Base-by-base conservation (phyloP, 2,113 vertebrate genomes). In the Orthonyx spaldingii region DNA sequence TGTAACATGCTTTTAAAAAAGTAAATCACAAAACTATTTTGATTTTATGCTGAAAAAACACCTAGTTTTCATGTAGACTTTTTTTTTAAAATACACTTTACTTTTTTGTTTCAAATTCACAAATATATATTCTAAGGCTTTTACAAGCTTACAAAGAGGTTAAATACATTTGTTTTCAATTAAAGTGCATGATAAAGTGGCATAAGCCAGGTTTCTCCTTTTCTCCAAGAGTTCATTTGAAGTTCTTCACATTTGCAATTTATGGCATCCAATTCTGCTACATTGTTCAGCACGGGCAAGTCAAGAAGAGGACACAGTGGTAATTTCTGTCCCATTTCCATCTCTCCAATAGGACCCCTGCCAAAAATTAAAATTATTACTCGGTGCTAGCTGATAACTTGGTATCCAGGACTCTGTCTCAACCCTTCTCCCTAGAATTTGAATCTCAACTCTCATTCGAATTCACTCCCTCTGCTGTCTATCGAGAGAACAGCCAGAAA, bases 391-490 rank as follows among this genome's bases (percentile, higher is more conserved):
- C 22, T 41, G 44, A 19, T 24, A 55, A 28, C 17, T n/a, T 64
- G 26, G 13, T n/a, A 42, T 42, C 19, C 37, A 63, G 64, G n/a
- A 70, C 13, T 6, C 10, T 28, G 20, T 24, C 49, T 56, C 13
- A 5, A 56, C 6, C 14, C 5, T 60, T 83, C n/a, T 37, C 33
- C 18, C 22, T 37, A 66, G 9, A 71, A 81, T 42, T 32, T 32
- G 39, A 39, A 16, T 66, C 71, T 11, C 33, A 83, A 11, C 11
- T 64, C 21, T 77, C 26, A 42, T 37, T 82, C 3, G 3, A 79
- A 71, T 46, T 78, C n/a, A 23, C 69, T 91, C 80, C 57, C 87
- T 94, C 94, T 94, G 81, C 53, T 87, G 64, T 78, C 46, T 65
- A 16, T 52, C 11, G 11, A 60, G 47, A 37, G 64, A 93, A 81